Conservation (phyloP, 2,113 vertebrate genomes). For the Diadophis punctatus region DNA sequence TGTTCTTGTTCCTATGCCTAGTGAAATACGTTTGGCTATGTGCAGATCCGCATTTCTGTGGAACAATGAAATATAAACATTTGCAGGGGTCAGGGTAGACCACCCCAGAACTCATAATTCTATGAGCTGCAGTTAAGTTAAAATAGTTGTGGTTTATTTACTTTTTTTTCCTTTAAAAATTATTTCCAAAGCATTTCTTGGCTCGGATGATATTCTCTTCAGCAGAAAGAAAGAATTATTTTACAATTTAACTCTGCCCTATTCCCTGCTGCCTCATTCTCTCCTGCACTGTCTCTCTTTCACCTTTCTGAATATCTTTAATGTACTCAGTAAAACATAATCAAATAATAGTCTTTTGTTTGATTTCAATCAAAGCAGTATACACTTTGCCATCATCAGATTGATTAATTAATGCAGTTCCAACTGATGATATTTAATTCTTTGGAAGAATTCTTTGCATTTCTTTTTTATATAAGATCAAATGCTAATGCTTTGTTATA, state of each 20-base stretch:
- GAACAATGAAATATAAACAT: neutral
- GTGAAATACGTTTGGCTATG: neutral
- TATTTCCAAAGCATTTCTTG: neutral
- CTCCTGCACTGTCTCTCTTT: neutral
- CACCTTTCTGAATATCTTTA: neutral
- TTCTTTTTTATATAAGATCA: neutral
- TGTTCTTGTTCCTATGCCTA: neutral
- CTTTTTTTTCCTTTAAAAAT: neutral
- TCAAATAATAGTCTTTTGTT: neutral
- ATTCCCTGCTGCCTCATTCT: neutral
- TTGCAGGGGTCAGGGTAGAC: neutral
- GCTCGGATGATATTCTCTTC: neutral
- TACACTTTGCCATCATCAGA: neutral
- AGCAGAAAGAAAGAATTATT: neutral
- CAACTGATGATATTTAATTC: conserved; percentile 11
- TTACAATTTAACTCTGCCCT: neutral
- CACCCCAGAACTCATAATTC: neutral
- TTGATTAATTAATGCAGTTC: conserved; percentile 13
- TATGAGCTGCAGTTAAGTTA: neutral
- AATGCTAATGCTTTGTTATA: neutral
- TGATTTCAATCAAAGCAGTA: neutral
- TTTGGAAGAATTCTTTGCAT: conserved; percentile 6
- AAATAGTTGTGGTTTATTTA: neutral
- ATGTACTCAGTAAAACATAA: neutral
- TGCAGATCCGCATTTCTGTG: neutral